A percentile compares a stretch with the other conserved stretches of the same genome.
Conservation (phyloP, 2,113 vertebrate genomes). For the Phyllostomus hastatus region DNA sequence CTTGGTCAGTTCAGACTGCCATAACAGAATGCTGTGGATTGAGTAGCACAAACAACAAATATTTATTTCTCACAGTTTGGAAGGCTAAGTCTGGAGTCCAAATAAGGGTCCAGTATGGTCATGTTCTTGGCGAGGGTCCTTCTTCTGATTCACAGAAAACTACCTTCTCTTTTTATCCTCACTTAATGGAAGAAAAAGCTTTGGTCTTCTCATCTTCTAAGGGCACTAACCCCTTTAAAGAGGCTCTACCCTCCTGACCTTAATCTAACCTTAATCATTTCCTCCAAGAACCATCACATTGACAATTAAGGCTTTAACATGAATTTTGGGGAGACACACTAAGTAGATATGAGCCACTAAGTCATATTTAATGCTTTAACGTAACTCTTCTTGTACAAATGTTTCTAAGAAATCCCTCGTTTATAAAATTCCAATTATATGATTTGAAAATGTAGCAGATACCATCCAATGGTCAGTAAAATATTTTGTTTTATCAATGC, state of each 20-base stretch:
- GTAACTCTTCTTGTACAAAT: not conserved
- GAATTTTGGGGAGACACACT: not conserved
- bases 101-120: not conserved
- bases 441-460: not conserved
- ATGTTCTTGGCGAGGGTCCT: not conserved
- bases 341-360: not conserved
- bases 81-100: not conserved
- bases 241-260: not conserved
- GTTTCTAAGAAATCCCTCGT: not conserved
- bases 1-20: not conserved
- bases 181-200: not conserved
- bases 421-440: not conserved
- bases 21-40: too few relatives aligned
- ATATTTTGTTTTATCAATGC: not conserved
- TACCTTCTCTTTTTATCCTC: not conserved
- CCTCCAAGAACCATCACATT: not conserved
- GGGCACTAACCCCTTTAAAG: not conserved
- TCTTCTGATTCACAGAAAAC: not conserved
- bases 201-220: not conserved
- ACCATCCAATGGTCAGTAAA: not conserved
- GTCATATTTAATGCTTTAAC: not conserved
- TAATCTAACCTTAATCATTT: not conserved
- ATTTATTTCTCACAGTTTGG: not conserved
- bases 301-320: not conserved
- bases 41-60: not conserved